Conservation (phyloP, 2,113 vertebrate genomes). For the Synchiropus splendidus region DNA sequence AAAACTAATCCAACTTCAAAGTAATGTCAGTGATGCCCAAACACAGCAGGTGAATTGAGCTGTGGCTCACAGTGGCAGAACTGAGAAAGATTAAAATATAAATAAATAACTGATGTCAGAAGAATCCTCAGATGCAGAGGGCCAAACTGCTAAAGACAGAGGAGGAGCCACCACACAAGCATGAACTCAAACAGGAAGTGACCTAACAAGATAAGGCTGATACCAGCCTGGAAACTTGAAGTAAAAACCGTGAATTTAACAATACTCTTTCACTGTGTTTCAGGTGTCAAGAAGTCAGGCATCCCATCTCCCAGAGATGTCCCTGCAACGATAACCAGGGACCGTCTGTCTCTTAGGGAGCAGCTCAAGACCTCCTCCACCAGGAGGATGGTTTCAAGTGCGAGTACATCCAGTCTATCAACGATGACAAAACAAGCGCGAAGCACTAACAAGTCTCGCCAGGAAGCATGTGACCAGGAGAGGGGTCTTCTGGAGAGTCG, state of each 20-base stretch:
- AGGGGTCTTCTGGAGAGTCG: conserved; percentile 79
- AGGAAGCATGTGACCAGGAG: conserved; percentile 72
- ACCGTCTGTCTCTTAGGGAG: conserved; percentile 73
- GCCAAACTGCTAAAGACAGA: no score
- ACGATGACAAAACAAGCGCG: conserved; percentile 78
- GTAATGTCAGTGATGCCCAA: no score
- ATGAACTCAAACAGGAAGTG: no score
- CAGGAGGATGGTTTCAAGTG: conserved; percentile 78
- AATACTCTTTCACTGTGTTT: conserved; percentile 24
- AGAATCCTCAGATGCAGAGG: no score
- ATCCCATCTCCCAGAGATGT: conserved; percentile 87
- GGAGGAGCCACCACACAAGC: no score
- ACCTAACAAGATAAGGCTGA: no score
- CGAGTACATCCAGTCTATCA: conserved; percentile 77
- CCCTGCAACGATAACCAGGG: conserved; percentile 68
- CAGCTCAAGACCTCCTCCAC: conserved; percentile 57
- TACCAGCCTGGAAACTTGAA: neutral
- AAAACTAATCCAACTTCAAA: no score
- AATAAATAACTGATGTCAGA: no score
- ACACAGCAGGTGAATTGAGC: no score
- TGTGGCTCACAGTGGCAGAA: no score
- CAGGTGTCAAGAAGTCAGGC: conserved; percentile 82
- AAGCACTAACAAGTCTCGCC: conserved; percentile 67
- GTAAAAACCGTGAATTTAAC: neutral
- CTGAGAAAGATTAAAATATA: no score